Conservation (phyloP, 2,888 invertebrate species). For the Blastobasis adustella region DNA sequence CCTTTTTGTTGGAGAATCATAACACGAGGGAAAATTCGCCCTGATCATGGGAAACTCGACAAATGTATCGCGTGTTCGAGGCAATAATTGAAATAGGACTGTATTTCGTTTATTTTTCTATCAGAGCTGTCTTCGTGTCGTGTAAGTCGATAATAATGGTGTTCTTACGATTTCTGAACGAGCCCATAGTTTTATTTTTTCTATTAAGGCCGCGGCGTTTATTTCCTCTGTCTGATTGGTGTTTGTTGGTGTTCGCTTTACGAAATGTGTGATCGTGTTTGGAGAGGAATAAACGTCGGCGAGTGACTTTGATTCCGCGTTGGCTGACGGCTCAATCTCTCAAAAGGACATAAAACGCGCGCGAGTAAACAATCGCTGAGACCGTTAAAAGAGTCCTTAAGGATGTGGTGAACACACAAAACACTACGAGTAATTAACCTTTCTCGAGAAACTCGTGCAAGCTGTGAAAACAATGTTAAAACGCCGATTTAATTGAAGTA, state of each 20-base stretch:
- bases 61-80: slow-evolving; percentile 57
- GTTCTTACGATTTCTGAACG: slow-evolving; percentile 19
- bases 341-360: slow-evolving; percentile 5
- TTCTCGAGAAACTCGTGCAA: slow-evolving; percentile 5
- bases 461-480: slow-evolving; percentile 10
- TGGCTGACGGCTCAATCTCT: slow-evolving; percentile 6
- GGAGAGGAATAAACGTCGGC: no score
- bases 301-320: background rate
- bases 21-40: slow-evolving; percentile 3
- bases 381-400: slow-evolving; percentile 16
- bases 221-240: background rate
- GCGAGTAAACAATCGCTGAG: slow-evolving; percentile 12
- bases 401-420: slow-evolving; percentile 10
- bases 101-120: slow-evolving; percentile 43
- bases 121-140: slow-evolving; percentile 16
- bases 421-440: slow-evolving; percentile 5
- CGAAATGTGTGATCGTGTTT: background rate
- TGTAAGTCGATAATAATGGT: slow-evolving; percentile 21
- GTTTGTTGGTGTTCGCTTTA: background rate
- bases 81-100: slow-evolving; percentile 62
- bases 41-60: slow-evolving; percentile 55
- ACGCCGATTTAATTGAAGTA: slow-evolving; percentile 1
- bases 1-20: slow-evolving; percentile 15
- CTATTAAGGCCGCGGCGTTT: background rate
- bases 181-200: slow-evolving; percentile 5